Evolutionary conservation across 2,113 vertebrate species (phyloP), one percentile per base, ranked within the genome.

Genomic region (Heterochromis multidens): DNA sequence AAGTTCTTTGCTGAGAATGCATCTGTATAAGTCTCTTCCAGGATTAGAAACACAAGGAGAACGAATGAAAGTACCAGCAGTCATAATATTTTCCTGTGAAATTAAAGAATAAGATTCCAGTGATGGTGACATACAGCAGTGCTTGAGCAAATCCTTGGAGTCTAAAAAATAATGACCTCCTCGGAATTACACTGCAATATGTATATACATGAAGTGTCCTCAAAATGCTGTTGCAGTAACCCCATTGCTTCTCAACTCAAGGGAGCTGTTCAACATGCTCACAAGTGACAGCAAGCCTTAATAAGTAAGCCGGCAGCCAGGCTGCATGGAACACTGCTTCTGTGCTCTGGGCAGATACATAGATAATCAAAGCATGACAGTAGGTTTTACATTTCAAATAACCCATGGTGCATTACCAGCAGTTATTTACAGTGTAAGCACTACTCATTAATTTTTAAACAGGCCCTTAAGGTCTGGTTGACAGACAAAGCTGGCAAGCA

Each of bases 351-450:
- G 91, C 93, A 91, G 90, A 94, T 89, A 94, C 91, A 95, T 93
- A 87, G 89, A 94, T 95, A 95, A 95, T 95, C 91, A 96, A 94
- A 94, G 91, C 86, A 89, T 89, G 91, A 94, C 94, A 94, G 95
- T 89, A 85, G 95, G 93, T 95, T 94, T 95, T 95, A 96, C 94
- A 95, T 95, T 95, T 94, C 93, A 95, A 96, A 96, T 94, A 95
- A 94, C 95, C 94, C 92, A 80, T 21, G 88, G 95, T 95, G 92
- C 89, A 92, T 91, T 91, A 93, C 94, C 93, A 89, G 92, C 91
- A 94, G 93, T 95, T 96, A 96, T 96, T 96, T 96, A 96, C 96
- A 95, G 93, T 92, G 92, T 90, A 94, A 94, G 93, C 89, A 80
- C 79, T 79, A 84, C 90, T 95, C 94, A 95, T 96, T 95, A 89